A percentile compares a stretch with the other conserved stretches of the same genome.
phyloP scores from a whole-genome alignment of 2,113 vertebrate genomes.

The Balaeniceps rex region DNA sequence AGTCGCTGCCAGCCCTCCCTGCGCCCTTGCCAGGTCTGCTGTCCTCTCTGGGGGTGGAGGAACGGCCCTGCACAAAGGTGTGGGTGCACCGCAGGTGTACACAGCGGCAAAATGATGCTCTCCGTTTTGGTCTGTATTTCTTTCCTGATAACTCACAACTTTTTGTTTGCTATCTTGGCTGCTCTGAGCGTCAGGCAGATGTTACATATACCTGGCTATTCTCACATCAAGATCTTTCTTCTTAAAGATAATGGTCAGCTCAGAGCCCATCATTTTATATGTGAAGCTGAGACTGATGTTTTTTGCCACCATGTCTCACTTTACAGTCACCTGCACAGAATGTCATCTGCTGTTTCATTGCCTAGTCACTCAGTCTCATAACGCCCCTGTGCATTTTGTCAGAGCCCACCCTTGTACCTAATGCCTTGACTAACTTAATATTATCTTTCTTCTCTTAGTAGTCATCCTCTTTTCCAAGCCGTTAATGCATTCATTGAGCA shows the following conservation, averaged over 20 bases:
- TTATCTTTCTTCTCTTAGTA: neutral
- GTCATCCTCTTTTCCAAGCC: neutral
- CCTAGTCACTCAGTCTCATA: neutral
- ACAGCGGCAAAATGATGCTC: neutral
- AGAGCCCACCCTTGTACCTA: neutral
- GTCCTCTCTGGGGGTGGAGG: neutral
- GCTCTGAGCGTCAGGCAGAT: neutral
- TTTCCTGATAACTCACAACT: neutral
- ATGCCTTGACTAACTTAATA: neutral
- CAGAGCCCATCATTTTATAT: fast-evolving
- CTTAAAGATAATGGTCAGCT: neutral
- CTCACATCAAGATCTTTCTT: neutral
- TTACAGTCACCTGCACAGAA: neutral
- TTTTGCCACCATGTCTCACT: neutral
- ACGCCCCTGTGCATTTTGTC: neutral
- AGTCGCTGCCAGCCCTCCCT: neutral
- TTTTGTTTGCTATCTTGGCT: neutral
- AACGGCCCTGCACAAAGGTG: fast-evolving
- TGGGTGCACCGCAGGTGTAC: neutral
- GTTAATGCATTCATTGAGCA: neutral
- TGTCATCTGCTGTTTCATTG: neutral
- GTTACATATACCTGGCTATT: neutral
- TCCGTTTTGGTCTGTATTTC: neutral
- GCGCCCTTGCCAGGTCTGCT: neutral
- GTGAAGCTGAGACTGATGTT: neutral